These are phyloP conservation scores for Otus scops DNA, from an alignment of 2,797 vertebrate genomes.

Conservation along the genomic window DNA sequence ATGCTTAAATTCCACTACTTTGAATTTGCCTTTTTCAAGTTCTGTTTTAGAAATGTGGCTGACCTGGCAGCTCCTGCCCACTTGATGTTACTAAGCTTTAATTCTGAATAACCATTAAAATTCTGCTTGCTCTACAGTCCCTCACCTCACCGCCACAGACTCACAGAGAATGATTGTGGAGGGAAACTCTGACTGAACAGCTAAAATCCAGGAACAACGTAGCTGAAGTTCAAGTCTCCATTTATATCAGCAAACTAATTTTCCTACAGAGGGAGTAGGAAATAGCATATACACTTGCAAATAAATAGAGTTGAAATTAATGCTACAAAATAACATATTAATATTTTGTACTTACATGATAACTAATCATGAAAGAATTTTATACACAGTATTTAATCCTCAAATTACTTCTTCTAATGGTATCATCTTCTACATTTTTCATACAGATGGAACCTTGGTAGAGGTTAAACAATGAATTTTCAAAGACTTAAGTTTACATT, in stretches of 20 bases:
- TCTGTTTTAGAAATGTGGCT: slow-evolving; percentile 39
- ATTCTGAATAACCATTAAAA: slow-evolving; percentile 61
- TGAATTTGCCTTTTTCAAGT: slow-evolving; percentile 57
- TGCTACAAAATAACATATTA: background rate
- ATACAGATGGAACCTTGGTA: background rate
- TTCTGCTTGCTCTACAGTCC: slow-evolving; percentile 23
- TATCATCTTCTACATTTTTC: background rate
- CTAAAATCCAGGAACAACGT: background rate
- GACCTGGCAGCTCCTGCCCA: slow-evolving; percentile 48
- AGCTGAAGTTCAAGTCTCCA: background rate
- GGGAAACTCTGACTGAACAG: background rate
- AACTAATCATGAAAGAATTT: background rate
- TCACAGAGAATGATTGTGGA: background rate
- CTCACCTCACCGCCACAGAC: background rate
- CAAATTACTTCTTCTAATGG: background rate
- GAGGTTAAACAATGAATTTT: background rate
- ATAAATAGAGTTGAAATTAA: background rate
- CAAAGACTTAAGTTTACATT: background rate
- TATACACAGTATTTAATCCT: background rate
- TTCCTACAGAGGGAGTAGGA: background rate
- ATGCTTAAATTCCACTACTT: slow-evolving; percentile 36
- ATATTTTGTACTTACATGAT: background rate
- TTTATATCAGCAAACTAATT: background rate
- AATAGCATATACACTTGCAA: background rate
- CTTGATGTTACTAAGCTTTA: slow-evolving; percentile 52